phyloP scores from a whole-genome alignment of 2,888 invertebrate genomes.

The Aradus depressus region DNA sequence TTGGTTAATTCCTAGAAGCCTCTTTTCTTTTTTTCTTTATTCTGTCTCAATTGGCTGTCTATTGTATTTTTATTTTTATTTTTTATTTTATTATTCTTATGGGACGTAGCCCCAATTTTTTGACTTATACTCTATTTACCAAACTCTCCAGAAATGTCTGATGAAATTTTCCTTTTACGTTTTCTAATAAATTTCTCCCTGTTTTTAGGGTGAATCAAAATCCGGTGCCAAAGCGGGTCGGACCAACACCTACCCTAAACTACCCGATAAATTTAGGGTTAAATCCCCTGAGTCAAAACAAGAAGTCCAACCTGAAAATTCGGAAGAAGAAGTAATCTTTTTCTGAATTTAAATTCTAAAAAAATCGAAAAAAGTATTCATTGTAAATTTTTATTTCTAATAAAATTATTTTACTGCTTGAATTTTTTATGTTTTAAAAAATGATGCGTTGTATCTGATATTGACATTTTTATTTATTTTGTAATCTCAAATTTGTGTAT shows the following conservation, averaged over 20 bases:
- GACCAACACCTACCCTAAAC: slow-evolving; percentile 60
- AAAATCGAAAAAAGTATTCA: too few relatives aligned
- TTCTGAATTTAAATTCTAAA: slow-evolving; percentile 30
- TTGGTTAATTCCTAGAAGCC: too few relatives aligned
- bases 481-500: too few relatives aligned
- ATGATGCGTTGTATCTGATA: not conserved
- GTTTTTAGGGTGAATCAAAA: slow-evolving; percentile 22
- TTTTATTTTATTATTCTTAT: not conserved
- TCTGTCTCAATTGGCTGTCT: not conserved
- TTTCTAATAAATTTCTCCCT: not conserved
- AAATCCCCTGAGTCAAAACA: slow-evolving; percentile 42
- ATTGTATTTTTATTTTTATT: not conserved
- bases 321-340: slow-evolving; percentile 33
- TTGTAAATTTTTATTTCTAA: too few relatives aligned
- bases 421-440: too few relatives aligned
- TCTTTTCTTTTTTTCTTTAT: not conserved
- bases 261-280: slow-evolving; percentile 56
- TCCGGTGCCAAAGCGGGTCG: slow-evolving; percentile 36
- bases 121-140: not conserved
- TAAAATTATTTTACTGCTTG: too few relatives aligned
- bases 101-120: not conserved
- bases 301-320: slow-evolving; percentile 22
- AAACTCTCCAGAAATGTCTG: not conserved
- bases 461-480: not conserved
- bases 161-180: not conserved